Evolutionary conservation across 2,888 invertebrate species (phyloP).

Genomic region (Asteroscopus sphinx): DNA sequence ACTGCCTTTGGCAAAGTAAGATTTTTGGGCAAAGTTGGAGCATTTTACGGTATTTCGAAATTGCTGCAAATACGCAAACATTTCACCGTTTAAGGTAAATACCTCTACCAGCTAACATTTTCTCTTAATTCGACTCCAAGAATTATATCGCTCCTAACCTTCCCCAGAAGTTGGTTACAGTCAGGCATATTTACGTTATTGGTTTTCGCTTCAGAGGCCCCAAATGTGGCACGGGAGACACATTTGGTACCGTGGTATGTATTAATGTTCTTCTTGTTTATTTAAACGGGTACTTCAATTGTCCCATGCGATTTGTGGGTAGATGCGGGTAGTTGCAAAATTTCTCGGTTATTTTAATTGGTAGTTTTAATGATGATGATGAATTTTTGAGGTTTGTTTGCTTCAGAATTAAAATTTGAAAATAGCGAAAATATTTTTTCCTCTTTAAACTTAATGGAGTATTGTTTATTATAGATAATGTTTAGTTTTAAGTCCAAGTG

Average conservation of each 20-base stretch:
- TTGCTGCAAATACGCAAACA: too few species aligned
- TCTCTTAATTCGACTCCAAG: too few species aligned
- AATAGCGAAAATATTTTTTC: too few species aligned
- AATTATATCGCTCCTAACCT: conserved; percentile 33
- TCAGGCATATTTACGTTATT: conserved; percentile 67
- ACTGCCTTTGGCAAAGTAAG: too few species aligned
- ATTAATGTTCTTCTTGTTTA: conserved; percentile 63
- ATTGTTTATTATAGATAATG: too few species aligned
- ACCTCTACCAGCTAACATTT: too few species aligned
- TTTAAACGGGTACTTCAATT: conserved; percentile 58
- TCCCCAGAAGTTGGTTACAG: conserved; percentile 29
- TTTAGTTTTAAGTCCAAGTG: too few species aligned
- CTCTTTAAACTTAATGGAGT: too few species aligned
- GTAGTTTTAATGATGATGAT: not conserved
- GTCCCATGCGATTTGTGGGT: conserved; percentile 53
- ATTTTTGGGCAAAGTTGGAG: too few species aligned
- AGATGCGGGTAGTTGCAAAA: conserved; percentile 16
- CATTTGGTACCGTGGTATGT: conserved; percentile 57
- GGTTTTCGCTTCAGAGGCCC: conserved; percentile 62
- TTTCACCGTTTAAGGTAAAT: too few species aligned
- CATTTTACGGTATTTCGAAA: too few species aligned
- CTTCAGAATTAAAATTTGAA: not conserved
- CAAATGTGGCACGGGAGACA: conserved; percentile 69
- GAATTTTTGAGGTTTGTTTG: not conserved
- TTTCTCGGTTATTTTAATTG: conserved; percentile 7